A percentile compares a stretch with the other conserved stretches of the same genome.
phyloP scores from a whole-genome alignment of 2,888 invertebrate genomes.

The Cosmorhoe ocellata region DNA sequence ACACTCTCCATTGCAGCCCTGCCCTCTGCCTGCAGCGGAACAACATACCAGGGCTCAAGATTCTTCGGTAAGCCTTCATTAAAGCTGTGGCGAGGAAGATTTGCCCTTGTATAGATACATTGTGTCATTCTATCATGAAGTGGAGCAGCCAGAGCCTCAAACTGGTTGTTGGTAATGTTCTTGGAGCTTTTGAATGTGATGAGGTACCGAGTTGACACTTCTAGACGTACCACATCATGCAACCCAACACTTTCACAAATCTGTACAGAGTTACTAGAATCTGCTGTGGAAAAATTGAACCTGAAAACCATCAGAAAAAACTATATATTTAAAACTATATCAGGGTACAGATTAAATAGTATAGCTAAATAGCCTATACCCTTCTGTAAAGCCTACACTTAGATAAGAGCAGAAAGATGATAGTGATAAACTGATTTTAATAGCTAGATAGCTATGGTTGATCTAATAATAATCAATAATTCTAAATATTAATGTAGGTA shows the following conservation, averaged over 20 bases:
- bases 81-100: constrained; percentile 85
- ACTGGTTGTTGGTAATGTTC: constrained; percentile 56
- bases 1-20: constrained; percentile 90
- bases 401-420: too few species aligned
- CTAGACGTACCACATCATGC: constrained; percentile 88
- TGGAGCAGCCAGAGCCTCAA: constrained; percentile 79
- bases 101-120: constrained; percentile 88
- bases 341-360: too few species aligned
- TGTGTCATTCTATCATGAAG: constrained; percentile 97
- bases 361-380: too few species aligned
- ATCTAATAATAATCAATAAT: too few species aligned
- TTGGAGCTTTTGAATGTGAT: constrained; percentile 74
- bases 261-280: constrained; percentile 97
- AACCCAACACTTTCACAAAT: constrained; percentile 94
- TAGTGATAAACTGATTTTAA: too few species aligned
- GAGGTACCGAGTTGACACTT: constrained; percentile 90
- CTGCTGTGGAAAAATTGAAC: constrained; percentile 97
- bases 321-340: too few species aligned
- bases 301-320: constrained; percentile 77
- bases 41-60: constrained; percentile 89
- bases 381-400: too few species aligned
- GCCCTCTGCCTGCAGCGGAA: constrained; percentile 91
- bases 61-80: constrained; percentile 84
- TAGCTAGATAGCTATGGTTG: too few species aligned
- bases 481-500: too few species aligned